Percentiles rank a stretch among this genome's conserved stretches.
These are phyloP conservation scores for Diplolepis rosae DNA, from an alignment of 2,888 invertebrate species.

Conservation along the genomic window DNA sequence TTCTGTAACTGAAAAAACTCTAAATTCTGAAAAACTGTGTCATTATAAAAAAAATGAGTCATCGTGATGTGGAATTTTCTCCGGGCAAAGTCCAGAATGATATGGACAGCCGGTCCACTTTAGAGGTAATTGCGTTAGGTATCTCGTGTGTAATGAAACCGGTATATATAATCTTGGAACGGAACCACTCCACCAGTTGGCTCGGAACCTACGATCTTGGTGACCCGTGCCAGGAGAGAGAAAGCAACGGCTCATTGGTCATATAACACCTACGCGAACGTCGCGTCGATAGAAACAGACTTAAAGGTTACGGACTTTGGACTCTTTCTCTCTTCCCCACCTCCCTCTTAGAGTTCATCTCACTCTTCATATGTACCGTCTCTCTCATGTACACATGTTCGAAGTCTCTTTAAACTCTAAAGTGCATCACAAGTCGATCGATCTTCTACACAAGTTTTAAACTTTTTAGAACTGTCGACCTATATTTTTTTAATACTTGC, in stretches of 20 bases:
- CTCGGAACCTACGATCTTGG: conserved; percentile 18
- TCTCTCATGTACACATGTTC: neutral
- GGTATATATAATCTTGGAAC: conserved; percentile 27
- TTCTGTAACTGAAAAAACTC: no score
- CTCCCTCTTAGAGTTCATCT: conserved; percentile 1
- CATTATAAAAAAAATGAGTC: neutral
- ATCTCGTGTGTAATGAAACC: conserved; percentile 13
- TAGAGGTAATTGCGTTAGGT: conserved; percentile 19
- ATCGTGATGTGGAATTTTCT: neutral
- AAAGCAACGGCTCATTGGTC: conserved; percentile 2
- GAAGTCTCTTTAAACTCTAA: conserved; percentile 15
- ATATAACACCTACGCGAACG: neutral
- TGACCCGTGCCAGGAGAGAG: conserved; percentile 12
- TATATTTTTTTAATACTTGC: neutral
- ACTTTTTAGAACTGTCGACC: conserved; percentile 16
- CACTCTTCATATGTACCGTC: neutral
- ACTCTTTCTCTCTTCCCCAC: conserved; percentile 1
- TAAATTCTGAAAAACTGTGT: no score
- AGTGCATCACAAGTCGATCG: conserved; percentile 8
- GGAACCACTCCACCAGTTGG: conserved; percentile 28
- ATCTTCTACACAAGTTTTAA: neutral
- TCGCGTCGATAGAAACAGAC: conserved; percentile 2
- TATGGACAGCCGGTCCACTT: conserved; percentile 17
- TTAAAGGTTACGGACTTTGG: conserved; percentile 29
- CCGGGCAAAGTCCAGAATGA: conserved; percentile 11